Conservation (phyloP, 2,113 vertebrate genomes). For the Amblyopsis rosae region DNA sequence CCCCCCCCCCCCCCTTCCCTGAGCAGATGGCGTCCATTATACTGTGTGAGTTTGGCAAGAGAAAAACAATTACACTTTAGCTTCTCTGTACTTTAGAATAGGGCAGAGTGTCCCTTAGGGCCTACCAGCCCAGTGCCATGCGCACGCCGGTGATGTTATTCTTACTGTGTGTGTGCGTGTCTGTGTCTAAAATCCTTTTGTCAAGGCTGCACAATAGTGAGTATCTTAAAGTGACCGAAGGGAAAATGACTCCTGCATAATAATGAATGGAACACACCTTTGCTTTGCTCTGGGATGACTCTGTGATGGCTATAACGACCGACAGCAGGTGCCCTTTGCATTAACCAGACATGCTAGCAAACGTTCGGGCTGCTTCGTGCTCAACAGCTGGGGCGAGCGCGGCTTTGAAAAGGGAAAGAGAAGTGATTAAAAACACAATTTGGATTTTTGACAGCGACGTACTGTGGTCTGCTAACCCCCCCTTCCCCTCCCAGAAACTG, state of each 20-base stretch:
- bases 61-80: conserved; percentile 47
- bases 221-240: not conserved
- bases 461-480: conserved; percentile 25
- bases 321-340: conserved; percentile 44
- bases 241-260: conserved; percentile 18
- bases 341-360: conserved; percentile 29
- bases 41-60: conserved; percentile 40
- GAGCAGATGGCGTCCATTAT: conserved; percentile 53
- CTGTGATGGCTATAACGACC: no score
- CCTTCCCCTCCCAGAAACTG: conserved; percentile 31
- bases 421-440: conserved; percentile 55
- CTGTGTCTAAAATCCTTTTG: not conserved
- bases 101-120: conserved; percentile 18
- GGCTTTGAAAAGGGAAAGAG: conserved; percentile 21
- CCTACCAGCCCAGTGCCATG: conserved; percentile 1
- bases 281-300: conserved; percentile 1
- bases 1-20: not conserved
- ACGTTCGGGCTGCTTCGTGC: conserved; percentile 27
- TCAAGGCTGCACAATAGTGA: not conserved
- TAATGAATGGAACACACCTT: conserved; percentile 27
- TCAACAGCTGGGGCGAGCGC: conserved; percentile 28
- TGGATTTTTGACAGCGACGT: conserved; percentile 51
- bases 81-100: conserved; percentile 20
- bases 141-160: not conserved
- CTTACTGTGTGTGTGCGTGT: not conserved